Evolutionary conservation across 1,140 invertebrate genomes (phyloP), one percentile per base, ranked within the genome.

Genomic region (Branchinecta lynchi): DNA sequence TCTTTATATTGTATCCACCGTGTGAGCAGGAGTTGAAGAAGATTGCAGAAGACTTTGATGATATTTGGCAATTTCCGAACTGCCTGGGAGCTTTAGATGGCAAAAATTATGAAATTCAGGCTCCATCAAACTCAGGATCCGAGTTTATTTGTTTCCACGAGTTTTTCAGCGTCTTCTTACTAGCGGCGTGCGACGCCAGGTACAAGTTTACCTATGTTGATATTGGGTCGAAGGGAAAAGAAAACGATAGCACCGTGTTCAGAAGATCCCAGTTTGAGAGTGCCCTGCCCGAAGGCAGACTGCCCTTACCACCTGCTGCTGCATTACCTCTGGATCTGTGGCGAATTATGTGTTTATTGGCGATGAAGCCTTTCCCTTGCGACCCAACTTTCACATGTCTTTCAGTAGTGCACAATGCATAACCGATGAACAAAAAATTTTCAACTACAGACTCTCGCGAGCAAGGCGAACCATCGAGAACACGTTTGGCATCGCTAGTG

Each of bases 71-170:
- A 69, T 81, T 80, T 73, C 78, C 75, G 45, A 72, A 78, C 68
- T 78, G 76, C 69, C 70, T 79, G 68, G 80, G 79, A 7, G 74
- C 79, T 20, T 74, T 81, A 9, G 81, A 83, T 74, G 80, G 81
- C 1, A 83, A 82, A 71, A 81, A 84, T 73, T 68, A 83, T 32
- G 69, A 73, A 1, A 78, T 78, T 71, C 77, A 81, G 77, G 71
- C 79, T 74, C 71, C 82, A 78, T 7, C 65, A 43, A 72, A 77
- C 44, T 76, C 75, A 71, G 81, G 82, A 68, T 73, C 74, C 8
- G 72, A 76, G 9, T 84, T 76, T 77, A 81, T 76, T 65, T 84
- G 83, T 73, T 83, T 83, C 71, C 83, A 83, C 70, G 72, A 75
- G 32, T 77, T 72, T 67, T 80, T 79, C 74, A 81, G 79, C 68